A percentile compares a stretch with the other conserved stretches of the same genome.
These are phyloP conservation scores for Limonius californicus DNA, from an alignment of 1,140 invertebrate species.

Conservation along the genomic window DNA sequence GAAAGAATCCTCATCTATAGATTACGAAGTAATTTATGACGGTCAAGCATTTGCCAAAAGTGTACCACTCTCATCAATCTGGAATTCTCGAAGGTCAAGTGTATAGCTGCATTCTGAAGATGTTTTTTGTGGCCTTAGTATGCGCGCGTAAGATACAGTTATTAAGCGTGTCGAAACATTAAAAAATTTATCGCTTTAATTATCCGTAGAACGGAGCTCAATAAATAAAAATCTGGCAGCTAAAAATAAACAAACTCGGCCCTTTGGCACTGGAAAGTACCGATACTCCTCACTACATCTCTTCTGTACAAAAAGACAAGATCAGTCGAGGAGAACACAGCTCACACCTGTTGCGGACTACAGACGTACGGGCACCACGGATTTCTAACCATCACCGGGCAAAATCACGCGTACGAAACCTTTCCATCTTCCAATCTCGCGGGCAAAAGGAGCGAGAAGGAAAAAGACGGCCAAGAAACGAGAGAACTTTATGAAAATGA, in stretches of 20 bases:
- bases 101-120: slow-evolving; percentile 5
- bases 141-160: slow-evolving; percentile 9
- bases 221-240: slow-evolving; percentile 16
- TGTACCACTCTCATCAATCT: slow-evolving; percentile 9
- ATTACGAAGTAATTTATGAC: slow-evolving; percentile 3
- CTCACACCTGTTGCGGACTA: slow-evolving; percentile 21
- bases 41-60: slow-evolving; percentile 1
- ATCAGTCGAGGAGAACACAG: not conserved
- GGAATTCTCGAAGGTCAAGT: slow-evolving; percentile 11
- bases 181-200: slow-evolving; percentile 13
- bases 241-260: slow-evolving; percentile 6
- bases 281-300: slow-evolving; percentile 8
- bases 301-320: slow-evolving; percentile 6
- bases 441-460: not conserved
- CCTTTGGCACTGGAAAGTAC: slow-evolving; percentile 10
- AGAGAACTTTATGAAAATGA: not conserved
- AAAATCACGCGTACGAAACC: not conserved
- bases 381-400: slow-evolving; percentile 18
- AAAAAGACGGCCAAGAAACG: not conserved
- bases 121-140: not conserved
- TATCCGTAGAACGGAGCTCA: slow-evolving; percentile 9
- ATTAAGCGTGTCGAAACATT: slow-evolving; percentile 10
- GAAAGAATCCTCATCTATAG: not conserved
- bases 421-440: not conserved
- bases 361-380: slow-evolving; percentile 23